Conservation (phyloP, 1,140 invertebrate species). For the Euura saliciscinereae region DNA sequence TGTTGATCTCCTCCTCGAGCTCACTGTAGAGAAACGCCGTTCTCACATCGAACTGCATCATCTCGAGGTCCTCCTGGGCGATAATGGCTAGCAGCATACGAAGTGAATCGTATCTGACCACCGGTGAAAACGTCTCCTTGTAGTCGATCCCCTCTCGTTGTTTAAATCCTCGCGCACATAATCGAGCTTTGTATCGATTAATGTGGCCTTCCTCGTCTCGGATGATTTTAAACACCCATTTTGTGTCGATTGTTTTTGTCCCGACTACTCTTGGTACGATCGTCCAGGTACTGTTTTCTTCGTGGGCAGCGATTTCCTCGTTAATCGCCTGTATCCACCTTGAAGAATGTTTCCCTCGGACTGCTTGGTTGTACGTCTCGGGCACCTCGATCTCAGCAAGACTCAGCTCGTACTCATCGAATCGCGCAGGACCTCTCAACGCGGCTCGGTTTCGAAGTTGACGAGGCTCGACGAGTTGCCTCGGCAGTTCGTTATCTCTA, state of each 20-base stretch:
- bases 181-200: neutral
- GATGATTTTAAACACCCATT: conserved; percentile 41
- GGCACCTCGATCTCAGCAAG: neutral
- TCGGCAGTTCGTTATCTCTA: neutral
- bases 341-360: neutral
- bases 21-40: conserved; percentile 11
- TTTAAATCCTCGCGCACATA: conserved; percentile 26
- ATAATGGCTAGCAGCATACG: no score
- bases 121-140: no score
- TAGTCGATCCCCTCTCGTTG: conserved; percentile 32
- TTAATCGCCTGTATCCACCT: conserved; percentile 32
- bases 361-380: neutral
- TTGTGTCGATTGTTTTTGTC: conserved; percentile 30
- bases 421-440: neutral
- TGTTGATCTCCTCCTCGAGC: conserved; percentile 9
- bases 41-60: no score
- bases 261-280: conserved; percentile 28
- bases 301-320: conserved; percentile 33
- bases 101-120: no score
- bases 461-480: neutral
- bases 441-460: neutral
- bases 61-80: neutral
- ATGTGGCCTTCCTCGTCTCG: conserved; percentile 27
- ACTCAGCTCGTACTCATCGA: neutral
- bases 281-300: conserved; percentile 34